Evolutionary conservation across 2,113 vertebrate species (phyloP).

Genomic region (Zingel zingel): DNA sequence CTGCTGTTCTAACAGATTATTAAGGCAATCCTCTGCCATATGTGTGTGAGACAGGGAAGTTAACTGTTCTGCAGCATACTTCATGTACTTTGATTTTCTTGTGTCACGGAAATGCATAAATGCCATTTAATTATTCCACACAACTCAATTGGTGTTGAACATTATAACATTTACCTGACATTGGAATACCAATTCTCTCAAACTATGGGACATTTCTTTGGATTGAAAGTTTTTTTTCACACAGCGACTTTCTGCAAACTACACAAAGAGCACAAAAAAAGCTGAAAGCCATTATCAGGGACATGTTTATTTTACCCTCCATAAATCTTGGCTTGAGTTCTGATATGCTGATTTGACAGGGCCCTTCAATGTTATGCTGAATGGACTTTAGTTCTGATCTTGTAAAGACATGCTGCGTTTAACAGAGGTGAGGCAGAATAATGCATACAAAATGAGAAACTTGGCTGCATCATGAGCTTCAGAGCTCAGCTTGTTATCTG

Average conservation of each 20-base stretch:
- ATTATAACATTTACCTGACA: conserved; percentile 29
- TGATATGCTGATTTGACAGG: conserved; percentile 38
- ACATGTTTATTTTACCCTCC: conserved; percentile 27
- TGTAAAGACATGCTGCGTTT: conserved; percentile 42
- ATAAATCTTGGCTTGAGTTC: conserved; percentile 8
- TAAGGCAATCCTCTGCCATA: conserved; percentile 68
- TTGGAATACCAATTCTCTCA: conserved; percentile 35
- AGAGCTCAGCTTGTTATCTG: conserved; percentile 66
- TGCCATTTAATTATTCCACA: conserved; percentile 33
- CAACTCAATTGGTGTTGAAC: not conserved
- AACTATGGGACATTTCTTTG: conserved; percentile 20
- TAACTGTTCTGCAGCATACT: conserved; percentile 9
- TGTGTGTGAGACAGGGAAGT: conserved; percentile 37
- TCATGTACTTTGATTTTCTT: conserved; percentile 47
- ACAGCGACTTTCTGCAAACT: conserved; percentile 4
- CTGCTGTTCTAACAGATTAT: conserved; percentile 62
- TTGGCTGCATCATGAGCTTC: conserved; percentile 36
- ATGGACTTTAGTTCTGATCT: conserved; percentile 46
- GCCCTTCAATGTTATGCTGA: conserved; percentile 12
- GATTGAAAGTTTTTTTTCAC: not conserved
- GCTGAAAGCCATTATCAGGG: not conserved
- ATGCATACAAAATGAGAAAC: conserved; percentile 53
- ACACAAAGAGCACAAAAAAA: conserved; percentile 5
- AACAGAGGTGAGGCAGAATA: conserved; percentile 54
- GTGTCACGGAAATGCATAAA: conserved; percentile 40